Percentiles rank a stretch among this genome's conserved stretches.
Conservation (phyloP, 2,113 vertebrate species). For the Odobenus rosmarus region DNA sequence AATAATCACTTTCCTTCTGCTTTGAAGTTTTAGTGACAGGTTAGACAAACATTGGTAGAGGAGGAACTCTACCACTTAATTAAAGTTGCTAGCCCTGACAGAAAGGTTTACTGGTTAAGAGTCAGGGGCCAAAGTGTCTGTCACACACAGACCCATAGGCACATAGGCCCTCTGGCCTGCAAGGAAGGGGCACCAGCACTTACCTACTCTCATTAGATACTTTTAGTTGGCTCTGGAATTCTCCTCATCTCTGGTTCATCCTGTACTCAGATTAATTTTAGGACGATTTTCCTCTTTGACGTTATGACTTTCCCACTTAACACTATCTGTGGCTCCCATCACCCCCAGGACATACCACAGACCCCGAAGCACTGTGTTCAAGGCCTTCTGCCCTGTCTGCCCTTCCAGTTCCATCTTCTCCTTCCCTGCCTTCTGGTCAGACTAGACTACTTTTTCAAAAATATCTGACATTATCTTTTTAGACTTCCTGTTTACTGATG, state of each 20-base stretch:
- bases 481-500: background rate
- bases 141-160: background rate
- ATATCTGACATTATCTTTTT: background rate
- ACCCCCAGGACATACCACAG: background rate
- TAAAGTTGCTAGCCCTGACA: constrained; percentile 1
- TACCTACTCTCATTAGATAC: background rate
- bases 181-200: background rate
- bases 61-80: constrained; percentile 27
- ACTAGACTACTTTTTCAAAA: background rate
- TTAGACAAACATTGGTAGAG: constrained; percentile 1
- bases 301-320: background rate
- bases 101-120: constrained; percentile 23
- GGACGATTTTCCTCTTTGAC: background rate
- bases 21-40: constrained; percentile 69
- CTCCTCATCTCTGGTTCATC: background rate
- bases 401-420: background rate
- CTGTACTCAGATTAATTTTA: background rate
- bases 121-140: background rate
- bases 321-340: background rate
- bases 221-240: background rate
- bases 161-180: background rate
- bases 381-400: background rate
- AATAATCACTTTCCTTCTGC: constrained; percentile 46
- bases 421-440: background rate
- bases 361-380: background rate